Conservation (phyloP, 2,113 vertebrate genomes). For the Formicarius rufipectus region DNA sequence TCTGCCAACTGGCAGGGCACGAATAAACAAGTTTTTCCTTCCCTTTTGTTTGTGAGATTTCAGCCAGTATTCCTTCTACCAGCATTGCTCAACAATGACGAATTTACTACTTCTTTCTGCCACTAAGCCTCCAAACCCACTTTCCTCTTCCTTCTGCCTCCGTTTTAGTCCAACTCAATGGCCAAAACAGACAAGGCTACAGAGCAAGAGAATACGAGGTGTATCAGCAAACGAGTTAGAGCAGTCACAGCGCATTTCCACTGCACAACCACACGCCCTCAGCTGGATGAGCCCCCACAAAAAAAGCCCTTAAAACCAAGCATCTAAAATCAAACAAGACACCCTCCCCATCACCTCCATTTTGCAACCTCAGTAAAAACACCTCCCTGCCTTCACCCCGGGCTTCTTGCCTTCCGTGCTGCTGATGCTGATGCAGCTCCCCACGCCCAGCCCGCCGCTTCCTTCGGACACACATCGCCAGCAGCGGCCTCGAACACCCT, state of each 20-base stretch:
- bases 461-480: neutral
- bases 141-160: neutral
- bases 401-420: neutral
- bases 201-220: neutral
- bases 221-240: accelerated
- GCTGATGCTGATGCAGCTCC: neutral
- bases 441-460: neutral
- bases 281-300: neutral
- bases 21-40: neutral
- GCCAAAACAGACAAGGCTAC: accelerated
- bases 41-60: neutral
- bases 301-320: neutral
- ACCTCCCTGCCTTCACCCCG: neutral
- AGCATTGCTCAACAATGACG: neutral
- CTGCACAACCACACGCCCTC: accelerated
- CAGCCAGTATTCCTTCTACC: neutral
- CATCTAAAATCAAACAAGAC: neutral
- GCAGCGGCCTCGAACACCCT: neutral
- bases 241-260: neutral
- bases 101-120: neutral
- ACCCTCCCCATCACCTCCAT: neutral
- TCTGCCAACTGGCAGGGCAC: neutral
- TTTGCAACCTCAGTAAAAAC: neutral
- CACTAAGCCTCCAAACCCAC: neutral
- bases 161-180: neutral